These are phyloP conservation scores for Bicyclus anynana DNA, from an alignment of 1,140 invertebrate species.

Conservation along the genomic window DNA sequence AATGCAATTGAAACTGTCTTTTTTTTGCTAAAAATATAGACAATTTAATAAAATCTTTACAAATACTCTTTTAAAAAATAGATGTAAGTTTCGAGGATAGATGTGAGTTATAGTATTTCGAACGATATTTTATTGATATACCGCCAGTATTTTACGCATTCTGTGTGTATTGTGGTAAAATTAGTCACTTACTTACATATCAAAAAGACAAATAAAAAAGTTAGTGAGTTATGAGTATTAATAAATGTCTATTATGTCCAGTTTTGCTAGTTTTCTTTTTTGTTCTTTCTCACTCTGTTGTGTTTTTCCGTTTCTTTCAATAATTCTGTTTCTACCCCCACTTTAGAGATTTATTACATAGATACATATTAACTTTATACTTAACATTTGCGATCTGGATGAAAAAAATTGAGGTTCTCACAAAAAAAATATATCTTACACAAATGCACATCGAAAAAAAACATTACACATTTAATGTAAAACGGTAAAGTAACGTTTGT, in stretches of 20 bases:
- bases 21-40: not conserved
- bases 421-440: conserved; percentile 1
- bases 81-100: not conserved
- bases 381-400: conserved; percentile 23
- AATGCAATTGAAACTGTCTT: not conserved
- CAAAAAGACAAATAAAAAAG: conserved; percentile 66
- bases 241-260: conserved; percentile 24
- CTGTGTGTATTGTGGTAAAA: conserved; percentile 20
- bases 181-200: conserved; percentile 64
- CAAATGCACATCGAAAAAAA: no score
- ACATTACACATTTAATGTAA: no score
- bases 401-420: conserved; percentile 7
- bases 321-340: conserved; percentile 21
- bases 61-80: not conserved
- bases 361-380: conserved; percentile 21
- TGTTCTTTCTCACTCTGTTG: conserved; percentile 13
- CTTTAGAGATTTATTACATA: conserved; percentile 22
- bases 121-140: conserved; percentile 1
- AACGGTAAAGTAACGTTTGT: not conserved
- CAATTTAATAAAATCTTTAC: conserved; percentile 7
- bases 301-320: conserved; percentile 24
- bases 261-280: conserved; percentile 18
- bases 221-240: conserved; percentile 12
- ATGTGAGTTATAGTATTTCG: conserved; percentile 10
- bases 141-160: not conserved